These are phyloP conservation scores for Pelodytes ibericus DNA, from an alignment of 2,797 vertebrate species.

Conservation along the genomic window DNA sequence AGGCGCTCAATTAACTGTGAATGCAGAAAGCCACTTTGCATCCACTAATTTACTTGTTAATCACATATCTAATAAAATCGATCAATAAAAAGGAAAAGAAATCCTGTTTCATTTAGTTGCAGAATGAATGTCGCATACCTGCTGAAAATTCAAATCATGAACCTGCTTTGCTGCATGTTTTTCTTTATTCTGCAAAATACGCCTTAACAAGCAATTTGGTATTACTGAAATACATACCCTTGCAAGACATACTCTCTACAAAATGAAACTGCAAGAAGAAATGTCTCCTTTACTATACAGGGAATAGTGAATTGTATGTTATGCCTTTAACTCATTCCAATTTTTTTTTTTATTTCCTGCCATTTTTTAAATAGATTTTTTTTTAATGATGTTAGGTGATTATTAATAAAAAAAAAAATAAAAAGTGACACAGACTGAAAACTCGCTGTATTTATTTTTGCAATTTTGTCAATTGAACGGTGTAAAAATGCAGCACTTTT, in stretches of 20 bases:
- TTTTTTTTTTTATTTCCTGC: neutral
- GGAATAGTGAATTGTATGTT: neutral
- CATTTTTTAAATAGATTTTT: neutral
- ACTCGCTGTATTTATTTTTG: too few species aligned
- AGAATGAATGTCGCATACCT: neutral
- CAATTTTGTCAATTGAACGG: too few species aligned
- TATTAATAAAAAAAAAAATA: too few species aligned
- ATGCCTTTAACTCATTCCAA: neutral
- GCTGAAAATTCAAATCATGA: slow-evolving; percentile 13
- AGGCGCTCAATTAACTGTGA: slow-evolving; percentile 24
- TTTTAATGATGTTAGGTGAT: neutral
- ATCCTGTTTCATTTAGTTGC: neutral
- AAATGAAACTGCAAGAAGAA: slow-evolving; percentile 4
- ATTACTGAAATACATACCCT: slow-evolving; percentile 39
- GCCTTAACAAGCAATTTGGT: slow-evolving; percentile 41
- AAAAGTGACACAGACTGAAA: too few species aligned
- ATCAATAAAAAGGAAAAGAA: neutral
- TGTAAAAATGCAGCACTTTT: too few species aligned
- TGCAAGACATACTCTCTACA: slow-evolving; percentile 24
- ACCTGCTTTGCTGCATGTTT: slow-evolving; percentile 31
- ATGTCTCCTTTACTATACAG: neutral
- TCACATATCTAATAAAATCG: slow-evolving; percentile 30
- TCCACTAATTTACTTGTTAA: slow-evolving; percentile 33
- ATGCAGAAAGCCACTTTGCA: slow-evolving; percentile 25
- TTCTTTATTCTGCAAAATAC: slow-evolving; percentile 26